These are phyloP conservation scores for Oophaga pumilio DNA, from an alignment of 2,113 vertebrate species.

Conservation along the genomic window DNA sequence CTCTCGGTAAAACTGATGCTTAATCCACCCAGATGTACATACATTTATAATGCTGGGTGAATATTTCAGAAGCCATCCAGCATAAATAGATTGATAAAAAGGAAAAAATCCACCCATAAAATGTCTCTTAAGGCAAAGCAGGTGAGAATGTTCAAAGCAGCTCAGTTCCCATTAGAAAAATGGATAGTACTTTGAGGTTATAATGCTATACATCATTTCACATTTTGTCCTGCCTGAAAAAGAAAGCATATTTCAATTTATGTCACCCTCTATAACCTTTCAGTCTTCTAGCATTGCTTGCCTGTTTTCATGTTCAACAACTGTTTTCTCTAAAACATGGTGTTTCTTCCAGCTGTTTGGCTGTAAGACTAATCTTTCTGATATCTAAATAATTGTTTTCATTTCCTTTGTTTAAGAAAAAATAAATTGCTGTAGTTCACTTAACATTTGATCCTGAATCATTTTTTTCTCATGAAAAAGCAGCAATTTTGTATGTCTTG, in stretches of 20 bases:
- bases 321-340: not conserved
- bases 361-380: slow-evolving; percentile 15
- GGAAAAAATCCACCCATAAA: not conserved
- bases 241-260: not conserved
- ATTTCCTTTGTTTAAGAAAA: not conserved
- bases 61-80: too few relatives aligned
- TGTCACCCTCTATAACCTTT: not conserved
- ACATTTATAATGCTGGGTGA: too few relatives aligned
- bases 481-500: not conserved
- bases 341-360: slow-evolving; percentile 28
- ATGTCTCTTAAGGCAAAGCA: not conserved
- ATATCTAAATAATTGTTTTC: slow-evolving; percentile 19
- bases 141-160: not conserved
- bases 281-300: not conserved
- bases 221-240: not conserved
- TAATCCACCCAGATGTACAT: too few relatives aligned
- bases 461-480: not conserved
- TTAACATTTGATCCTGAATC: not conserved
- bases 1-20: too few relatives aligned
- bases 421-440: not conserved
- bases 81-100: not conserved
- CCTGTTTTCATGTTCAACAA: not conserved
- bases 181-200: not conserved
- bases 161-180: not conserved
- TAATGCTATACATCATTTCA: not conserved